phyloP scores from a whole-genome alignment of 1,140 invertebrate genomes.

The Phocides pigmalion region DNA sequence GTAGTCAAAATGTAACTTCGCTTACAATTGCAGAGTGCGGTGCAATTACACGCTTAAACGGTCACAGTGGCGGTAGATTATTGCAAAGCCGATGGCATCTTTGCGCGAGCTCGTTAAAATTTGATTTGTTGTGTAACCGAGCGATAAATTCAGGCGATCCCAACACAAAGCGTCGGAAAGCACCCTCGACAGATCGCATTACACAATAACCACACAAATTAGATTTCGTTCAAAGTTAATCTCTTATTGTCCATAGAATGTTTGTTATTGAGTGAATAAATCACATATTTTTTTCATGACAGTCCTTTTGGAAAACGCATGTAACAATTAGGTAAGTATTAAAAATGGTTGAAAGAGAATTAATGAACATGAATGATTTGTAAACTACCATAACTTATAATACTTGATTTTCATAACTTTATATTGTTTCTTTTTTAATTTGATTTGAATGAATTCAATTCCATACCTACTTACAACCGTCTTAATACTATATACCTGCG shows the following conservation, averaged over 20 bases:
- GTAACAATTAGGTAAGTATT: too few species aligned
- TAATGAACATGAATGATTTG: too few species aligned
- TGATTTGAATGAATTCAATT: too few species aligned
- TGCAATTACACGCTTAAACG: slow-evolving; percentile 72
- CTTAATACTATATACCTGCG: too few species aligned
- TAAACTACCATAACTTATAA: too few species aligned
- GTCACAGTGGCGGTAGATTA: slow-evolving; percentile 55
- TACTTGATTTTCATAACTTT: too few species aligned
- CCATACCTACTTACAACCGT: too few species aligned
- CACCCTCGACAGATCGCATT: slow-evolving; percentile 60
- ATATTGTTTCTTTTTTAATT: too few species aligned
- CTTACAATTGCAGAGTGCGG: slow-evolving; percentile 51
- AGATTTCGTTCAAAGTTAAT: slow-evolving; percentile 81
- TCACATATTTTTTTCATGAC: slow-evolving; percentile 69
- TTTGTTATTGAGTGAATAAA: slow-evolving; percentile 72
- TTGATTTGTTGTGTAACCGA: slow-evolving; percentile 82
- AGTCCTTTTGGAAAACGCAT: slow-evolving; percentile 60
- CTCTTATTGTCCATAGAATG: slow-evolving; percentile 69
- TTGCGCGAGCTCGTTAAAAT: slow-evolving; percentile 76
- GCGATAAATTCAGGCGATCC: slow-evolving; percentile 70
- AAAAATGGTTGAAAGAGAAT: slow-evolving; percentile 39
- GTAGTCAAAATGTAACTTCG: slow-evolving; percentile 34
- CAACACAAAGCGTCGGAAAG: slow-evolving; percentile 57
- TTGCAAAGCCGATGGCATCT: slow-evolving; percentile 54
- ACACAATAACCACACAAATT: slow-evolving; percentile 82